Conservation (phyloP, 2,888 invertebrate genomes). For the Orthosia cruda region DNA sequence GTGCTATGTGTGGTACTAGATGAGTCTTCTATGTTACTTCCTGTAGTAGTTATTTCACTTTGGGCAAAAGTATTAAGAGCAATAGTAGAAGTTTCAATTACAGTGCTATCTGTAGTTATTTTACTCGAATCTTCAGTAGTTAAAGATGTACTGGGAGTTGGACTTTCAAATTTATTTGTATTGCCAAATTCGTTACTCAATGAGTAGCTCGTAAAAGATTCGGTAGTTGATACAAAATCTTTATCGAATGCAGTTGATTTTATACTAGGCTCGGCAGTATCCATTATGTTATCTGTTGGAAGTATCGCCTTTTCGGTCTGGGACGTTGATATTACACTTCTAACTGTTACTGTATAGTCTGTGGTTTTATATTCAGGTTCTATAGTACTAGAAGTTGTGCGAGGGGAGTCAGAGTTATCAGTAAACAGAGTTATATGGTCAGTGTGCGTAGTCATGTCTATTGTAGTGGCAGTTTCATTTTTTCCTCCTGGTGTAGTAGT, state of each 20-base stretch:
- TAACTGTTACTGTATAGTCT: conserved; percentile 39
- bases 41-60: conserved; percentile 3
- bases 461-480: conserved; percentile 71
- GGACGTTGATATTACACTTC: conserved; percentile 50
- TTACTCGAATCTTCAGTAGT: conserved; percentile 14
- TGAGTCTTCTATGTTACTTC: conserved; percentile 5
- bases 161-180: conserved; percentile 5
- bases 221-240: conserved; percentile 27
- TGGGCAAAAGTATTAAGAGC: neutral
- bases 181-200: neutral
- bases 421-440: conserved; percentile 57
- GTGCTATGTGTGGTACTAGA: conserved; percentile 10
- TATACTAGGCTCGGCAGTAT: conserved; percentile 2
- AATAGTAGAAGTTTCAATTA: conserved; percentile 26
- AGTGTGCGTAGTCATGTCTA: conserved; percentile 70
- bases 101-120: conserved; percentile 3
- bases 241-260: conserved; percentile 23
- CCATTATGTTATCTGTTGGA: neutral
- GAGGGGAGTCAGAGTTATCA: conserved; percentile 42
- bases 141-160: conserved; percentile 7
- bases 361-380: conserved; percentile 23
- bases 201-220: neutral
- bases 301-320: conserved; percentile 6
- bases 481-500: conserved; percentile 78
- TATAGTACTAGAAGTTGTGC: conserved; percentile 30